Evolutionary conservation across 2,113 vertebrate species (phyloP).

Genomic region (Cavia aperea): DNA sequence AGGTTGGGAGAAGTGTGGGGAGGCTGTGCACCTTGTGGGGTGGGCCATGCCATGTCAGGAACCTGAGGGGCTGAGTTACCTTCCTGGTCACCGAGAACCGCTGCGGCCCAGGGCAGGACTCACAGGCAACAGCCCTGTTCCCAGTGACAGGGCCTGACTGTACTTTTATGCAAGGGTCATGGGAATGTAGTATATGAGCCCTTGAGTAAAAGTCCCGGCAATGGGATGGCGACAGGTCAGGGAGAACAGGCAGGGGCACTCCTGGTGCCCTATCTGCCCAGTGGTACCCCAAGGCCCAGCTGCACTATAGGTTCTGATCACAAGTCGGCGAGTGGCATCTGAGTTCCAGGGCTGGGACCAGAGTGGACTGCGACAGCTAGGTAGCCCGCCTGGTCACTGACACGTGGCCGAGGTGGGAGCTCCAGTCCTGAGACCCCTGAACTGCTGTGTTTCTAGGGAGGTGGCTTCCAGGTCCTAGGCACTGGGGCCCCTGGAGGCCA

Average conservation of each 20-base stretch:
- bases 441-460: not conserved
- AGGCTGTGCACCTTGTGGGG: not conserved
- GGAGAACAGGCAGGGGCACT: not conserved
- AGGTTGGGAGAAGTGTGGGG: fast-evolving
- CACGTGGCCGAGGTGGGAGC: not conserved
- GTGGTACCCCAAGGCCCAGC: not conserved
- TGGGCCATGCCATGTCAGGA: not conserved
- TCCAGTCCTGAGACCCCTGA: not conserved
- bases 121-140: not conserved
- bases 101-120: not conserved
- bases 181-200: not conserved
- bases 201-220: not conserved
- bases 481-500: not conserved
- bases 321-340: not conserved
- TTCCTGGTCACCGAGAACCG: not conserved
- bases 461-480: not conserved
- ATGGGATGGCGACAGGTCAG: not conserved
- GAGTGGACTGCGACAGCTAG: not conserved
- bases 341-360: not conserved
- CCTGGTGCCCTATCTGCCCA: not conserved
- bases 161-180: fast-evolving
- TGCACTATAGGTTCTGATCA: not conserved
- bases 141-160: fast-evolving
- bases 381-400: not conserved
- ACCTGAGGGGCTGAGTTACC: not conserved